Evolutionary conservation across 2,888 invertebrate species (phyloP).

Genomic region (Laothoe populi): DNA sequence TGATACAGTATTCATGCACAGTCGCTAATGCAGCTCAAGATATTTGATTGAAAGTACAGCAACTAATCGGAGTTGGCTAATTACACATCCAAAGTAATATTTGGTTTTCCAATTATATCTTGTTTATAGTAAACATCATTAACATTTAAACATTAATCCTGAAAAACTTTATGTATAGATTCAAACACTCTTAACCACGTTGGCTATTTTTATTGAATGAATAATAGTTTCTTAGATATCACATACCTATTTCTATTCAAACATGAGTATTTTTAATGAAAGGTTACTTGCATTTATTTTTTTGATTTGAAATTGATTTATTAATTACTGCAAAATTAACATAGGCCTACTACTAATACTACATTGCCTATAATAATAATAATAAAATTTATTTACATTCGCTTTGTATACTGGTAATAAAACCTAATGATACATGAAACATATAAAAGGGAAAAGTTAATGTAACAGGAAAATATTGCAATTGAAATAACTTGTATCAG

Average conservation of each 20-base stretch:
- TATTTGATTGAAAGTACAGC: background rate
- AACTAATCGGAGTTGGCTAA: background rate
- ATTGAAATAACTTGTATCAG: background rate
- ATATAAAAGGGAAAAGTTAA: background rate
- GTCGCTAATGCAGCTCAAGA: background rate
- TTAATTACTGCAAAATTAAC: too few relatives aligned
- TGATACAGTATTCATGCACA: background rate
- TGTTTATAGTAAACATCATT: background rate
- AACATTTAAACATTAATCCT: background rate
- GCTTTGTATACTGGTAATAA: constrained; percentile 5
- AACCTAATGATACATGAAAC: background rate
- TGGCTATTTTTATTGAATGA: too few relatives aligned
- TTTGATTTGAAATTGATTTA: too few relatives aligned
- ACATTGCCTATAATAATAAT: background rate
- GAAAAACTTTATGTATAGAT: too few relatives aligned
- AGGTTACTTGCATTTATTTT: too few relatives aligned
- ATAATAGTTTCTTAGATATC: too few relatives aligned
- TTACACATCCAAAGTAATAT: background rate
- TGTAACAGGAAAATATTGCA: background rate
- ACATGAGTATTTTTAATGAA: too few relatives aligned
- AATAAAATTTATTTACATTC: background rate
- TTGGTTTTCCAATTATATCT: background rate
- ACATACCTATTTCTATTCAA: too few relatives aligned
- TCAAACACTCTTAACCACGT: too few relatives aligned
- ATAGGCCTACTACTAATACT: too few relatives aligned